phyloP scores from a whole-genome alignment of 2,888 invertebrate species.

The Heterodera filipjevi region DNA sequence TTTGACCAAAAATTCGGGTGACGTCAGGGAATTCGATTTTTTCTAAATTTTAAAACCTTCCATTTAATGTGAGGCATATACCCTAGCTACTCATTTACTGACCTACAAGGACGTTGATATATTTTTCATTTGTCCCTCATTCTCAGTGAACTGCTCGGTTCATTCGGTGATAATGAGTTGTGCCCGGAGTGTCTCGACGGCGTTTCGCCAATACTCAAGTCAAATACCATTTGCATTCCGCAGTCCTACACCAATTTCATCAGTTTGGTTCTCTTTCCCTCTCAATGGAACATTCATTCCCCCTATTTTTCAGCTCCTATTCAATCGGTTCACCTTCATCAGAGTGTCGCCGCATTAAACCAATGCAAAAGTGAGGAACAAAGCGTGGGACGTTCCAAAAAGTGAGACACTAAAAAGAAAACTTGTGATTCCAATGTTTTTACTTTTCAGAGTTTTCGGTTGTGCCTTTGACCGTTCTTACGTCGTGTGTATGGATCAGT shows the following conservation, averaged over 20 bases:
- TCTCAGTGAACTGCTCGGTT: conserved; percentile 86
- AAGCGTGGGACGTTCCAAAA: background rate
- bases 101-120: no score
- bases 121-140: background rate
- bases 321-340: conserved; percentile 77
- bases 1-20: no score
- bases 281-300: background rate
- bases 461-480: conserved; percentile 78
- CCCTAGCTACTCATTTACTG: no score
- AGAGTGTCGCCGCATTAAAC: conserved; percentile 17
- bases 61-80: no score
- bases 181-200: conserved; percentile 79
- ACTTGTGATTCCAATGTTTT: background rate
- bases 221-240: conserved; percentile 54
- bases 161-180: conserved; percentile 97
- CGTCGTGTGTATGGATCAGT: conserved; percentile 87
- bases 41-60: no score
- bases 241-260: conserved; percentile 53
- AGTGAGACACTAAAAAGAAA: background rate
- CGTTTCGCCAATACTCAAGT: conserved; percentile 67
- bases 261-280: conserved; percentile 30
- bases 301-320: conserved; percentile 74
- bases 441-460: background rate
- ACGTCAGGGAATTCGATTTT: no score
- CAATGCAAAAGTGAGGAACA: conserved; percentile 10